Evolutionary conservation across 1,140 invertebrate species (phyloP).

Genomic region (Plectrocnemia conspersa): DNA sequence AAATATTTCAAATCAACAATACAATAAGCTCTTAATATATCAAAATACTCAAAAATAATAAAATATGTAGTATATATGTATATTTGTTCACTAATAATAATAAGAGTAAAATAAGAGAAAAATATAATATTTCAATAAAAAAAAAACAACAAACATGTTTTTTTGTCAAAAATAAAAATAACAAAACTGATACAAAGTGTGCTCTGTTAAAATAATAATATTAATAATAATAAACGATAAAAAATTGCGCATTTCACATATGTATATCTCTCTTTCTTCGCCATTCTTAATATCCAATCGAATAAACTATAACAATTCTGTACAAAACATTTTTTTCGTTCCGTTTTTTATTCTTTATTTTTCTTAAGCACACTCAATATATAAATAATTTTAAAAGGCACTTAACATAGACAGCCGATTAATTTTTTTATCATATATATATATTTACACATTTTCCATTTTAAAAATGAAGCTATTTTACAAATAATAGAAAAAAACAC

Average conservation of each 20-base stretch:
- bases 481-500: slow-evolving; percentile 3
- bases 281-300: no score
- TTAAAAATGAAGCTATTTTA: slow-evolving; percentile 2
- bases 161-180: neutral
- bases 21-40: neutral
- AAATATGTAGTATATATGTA: neutral
- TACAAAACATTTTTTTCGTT: no score
- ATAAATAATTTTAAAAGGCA: no score
- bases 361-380: no score
- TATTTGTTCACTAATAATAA: neutral
- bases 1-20: slow-evolving; percentile 5
- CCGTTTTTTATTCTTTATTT: no score
- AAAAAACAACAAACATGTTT: neutral
- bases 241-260: no score
- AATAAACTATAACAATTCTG: no score
- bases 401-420: neutral
- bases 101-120: neutral
- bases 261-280: no score
- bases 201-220: no score
- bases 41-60: neutral
- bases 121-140: neutral
- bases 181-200: no score
- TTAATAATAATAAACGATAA: no score
- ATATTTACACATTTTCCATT: no score
- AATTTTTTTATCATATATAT: slow-evolving; percentile 14